Evolutionary conservation across 1,140 invertebrate species (phyloP), one percentile per base, ranked within the genome.

Genomic region (Lasioglossum albipes): DNA sequence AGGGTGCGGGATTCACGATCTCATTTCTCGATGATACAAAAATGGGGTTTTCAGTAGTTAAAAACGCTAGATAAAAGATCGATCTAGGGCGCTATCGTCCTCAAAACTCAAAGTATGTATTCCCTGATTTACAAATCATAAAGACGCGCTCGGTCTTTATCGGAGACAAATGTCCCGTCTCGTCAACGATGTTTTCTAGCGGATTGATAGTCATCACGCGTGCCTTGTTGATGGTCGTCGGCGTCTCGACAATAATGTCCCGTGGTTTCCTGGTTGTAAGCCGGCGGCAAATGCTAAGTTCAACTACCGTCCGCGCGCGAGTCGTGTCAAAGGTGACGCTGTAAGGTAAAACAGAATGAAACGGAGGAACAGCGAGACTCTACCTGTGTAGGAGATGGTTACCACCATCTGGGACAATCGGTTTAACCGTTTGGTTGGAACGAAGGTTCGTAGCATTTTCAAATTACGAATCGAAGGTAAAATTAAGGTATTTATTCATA

Each of bases 231-330:
- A 84, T 77, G 45, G 57, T 66, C 45, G 69, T 57, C 83, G 64
- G 41, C 71, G 72, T 83, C 73, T 61, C 79, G 64, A 70, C 79
- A 72, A 84, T 78, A 78, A 77, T 82, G 66, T 75, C 66, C 75
- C 61, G 66, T 22, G 69, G 69, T 78, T 84, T 82, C 74, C 83
- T 82, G 79, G 66, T 78, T n/a, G 68, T 62, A 59, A 41, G 70
- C n/a, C 59, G 52, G 61, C 59, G 73, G 71, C 83, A 74, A 70
- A 85, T 77, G 84, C 70, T 84, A 68, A 84, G 69, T 41, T 57
- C 78, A 49, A 74, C 69, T 77, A 57, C 74, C n/a, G 59, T n/a
- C 61, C 27, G 36, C 62, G 54, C 70, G 20, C 52, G 18, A 65
- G 22, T 16, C 20, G 64, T 45, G 77, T 59, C 73, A 74, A 81